Percentiles rank a stretch among this genome's conserved stretches.
Conservation (phyloP, 2,797 vertebrate species). For the Danio albolineatus region DNA sequence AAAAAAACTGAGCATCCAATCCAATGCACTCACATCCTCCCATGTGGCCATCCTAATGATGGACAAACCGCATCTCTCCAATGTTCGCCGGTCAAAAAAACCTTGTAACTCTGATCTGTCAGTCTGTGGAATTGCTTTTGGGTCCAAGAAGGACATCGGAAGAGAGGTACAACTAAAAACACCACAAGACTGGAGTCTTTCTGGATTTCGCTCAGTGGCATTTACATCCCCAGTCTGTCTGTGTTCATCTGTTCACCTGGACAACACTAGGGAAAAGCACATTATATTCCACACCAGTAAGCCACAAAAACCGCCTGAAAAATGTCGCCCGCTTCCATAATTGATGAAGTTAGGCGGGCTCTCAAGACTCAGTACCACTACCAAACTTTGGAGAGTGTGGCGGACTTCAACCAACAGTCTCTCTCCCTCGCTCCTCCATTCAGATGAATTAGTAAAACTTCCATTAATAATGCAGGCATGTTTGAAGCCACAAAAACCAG, state of each 20-base stretch:
- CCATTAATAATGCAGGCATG: slow-evolving; percentile 68
- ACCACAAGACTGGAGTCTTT: not conserved
- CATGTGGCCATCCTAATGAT: not conserved
- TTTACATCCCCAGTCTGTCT: slow-evolving; percentile 48
- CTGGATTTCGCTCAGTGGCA: slow-evolving; percentile 50
- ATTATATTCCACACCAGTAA: slow-evolving; percentile 54
- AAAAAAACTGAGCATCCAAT: too few relatives aligned
- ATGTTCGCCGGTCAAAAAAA: not conserved
- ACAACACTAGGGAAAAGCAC: slow-evolving; percentile 41
- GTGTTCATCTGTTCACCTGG: slow-evolving; percentile 46
- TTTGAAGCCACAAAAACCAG: slow-evolving; percentile 68
- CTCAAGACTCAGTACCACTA: slow-evolving; percentile 46
- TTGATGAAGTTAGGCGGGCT: slow-evolving; percentile 58
- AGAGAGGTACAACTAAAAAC: not conserved
- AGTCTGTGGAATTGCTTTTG: not conserved
- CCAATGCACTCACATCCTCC: too few relatives aligned
- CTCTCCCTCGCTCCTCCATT: slow-evolving; percentile 55
- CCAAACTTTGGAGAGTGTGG: slow-evolving; percentile 55
- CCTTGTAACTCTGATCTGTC: not conserved
- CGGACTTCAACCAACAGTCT: slow-evolving; percentile 45
- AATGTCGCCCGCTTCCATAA: slow-evolving; percentile 62
- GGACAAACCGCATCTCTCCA: not conserved
- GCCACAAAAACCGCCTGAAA: slow-evolving; percentile 49
- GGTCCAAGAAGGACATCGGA: not conserved
- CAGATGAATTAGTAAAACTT: slow-evolving; percentile 67